Evolutionary conservation across 2,888 invertebrate species (phyloP), one percentile per base, ranked within the genome.

Genomic region (Gandaritis pyraliata): DNA sequence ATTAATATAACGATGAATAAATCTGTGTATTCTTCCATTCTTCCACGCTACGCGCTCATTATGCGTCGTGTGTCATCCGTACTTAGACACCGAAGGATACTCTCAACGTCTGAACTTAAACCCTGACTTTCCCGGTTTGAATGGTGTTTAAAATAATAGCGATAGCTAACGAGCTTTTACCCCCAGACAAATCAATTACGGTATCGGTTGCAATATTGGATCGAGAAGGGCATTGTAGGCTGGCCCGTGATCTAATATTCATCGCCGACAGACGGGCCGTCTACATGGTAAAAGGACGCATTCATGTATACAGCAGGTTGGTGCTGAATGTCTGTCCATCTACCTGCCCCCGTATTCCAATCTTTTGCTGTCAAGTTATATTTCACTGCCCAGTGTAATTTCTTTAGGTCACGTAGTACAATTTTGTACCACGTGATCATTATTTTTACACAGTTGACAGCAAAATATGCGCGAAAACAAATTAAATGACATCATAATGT

Each of bases 181-280:
- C 66, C 58, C 62, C 64, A 71, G 73, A 71, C 71, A 72, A 74
- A 78, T 81, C 83, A 83, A 85, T 85, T 81, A 82, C 74, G 68
- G 69, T 71, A 76, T 76, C 74, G 70, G 74, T 69, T 76, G 82
- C 87, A 86, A 87, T 86, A 87, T 85, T 78, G 80, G 71, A 85
- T 84, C 77, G 81, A 75, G 72, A 69, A 79, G 74, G 68, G 74
- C 72, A 77, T 73, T 79, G 81, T 83, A 79, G 83, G 82, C 81
- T 74, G 78, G 77, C 71, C 80, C 75, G 73, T 83, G 86, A 89
- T 90, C 88, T 88, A 88, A 90, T 89, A 90, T 90, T 88, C 90
- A 90, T 88, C 86, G 85, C 80, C 80, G 83, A 80, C 83, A 84
- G 87, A 81, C 86, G 79, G 78, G 83, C 79, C 39, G 85, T 84